Evolutionary conservation across 2,797 vertebrate genomes (phyloP), one percentile per base, ranked within the genome.

Genomic region (Champsocephalus esox): DNA sequence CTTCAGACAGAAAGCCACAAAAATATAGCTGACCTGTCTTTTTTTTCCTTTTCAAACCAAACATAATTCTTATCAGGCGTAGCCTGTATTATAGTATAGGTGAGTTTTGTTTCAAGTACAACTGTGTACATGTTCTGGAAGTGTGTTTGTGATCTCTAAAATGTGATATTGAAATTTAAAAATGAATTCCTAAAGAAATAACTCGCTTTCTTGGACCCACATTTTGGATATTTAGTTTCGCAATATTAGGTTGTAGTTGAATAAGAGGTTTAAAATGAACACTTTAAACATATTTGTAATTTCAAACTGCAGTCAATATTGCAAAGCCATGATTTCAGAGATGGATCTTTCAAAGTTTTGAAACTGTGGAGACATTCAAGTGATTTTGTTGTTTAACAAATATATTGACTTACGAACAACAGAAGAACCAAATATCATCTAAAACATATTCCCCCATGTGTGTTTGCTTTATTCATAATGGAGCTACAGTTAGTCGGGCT

Each of bases 11-110:
- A 80, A 55, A 49, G 7, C 44, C 61, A 43, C 52, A 56, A 75
- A 81, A 62, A 70, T 77, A 80, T 50, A 70, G 86, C 82, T 81
- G 84, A 80, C 68, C 70, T 11, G 62, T 67, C 60, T 43, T 65
- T 84, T 75, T 76, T 43, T 65, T 46, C 60, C 21, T 12, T 45
- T 68, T 65, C 24, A 41, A 81, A 44, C 51, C 61, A 58, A 58
- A 81, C 57, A 58, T 3, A 59, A 45, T 80, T 73, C 67, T 43
- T 70, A 61, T 38, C 13, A 1, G 9, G 48, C 43, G 14, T 52
- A 28, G 24, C 24, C 24, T 24, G 3, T 24, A 24, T 43, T 80
- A 73, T 34, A 54, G 74, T 48, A 9, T 52, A 8, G 28, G 19
- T 17, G 12, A 11, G 10, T 58, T 70, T 5, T 70, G 7, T 51